Evolutionary conservation across 1,140 invertebrate species (phyloP).

Genomic region (Cherax destructor): DNA sequence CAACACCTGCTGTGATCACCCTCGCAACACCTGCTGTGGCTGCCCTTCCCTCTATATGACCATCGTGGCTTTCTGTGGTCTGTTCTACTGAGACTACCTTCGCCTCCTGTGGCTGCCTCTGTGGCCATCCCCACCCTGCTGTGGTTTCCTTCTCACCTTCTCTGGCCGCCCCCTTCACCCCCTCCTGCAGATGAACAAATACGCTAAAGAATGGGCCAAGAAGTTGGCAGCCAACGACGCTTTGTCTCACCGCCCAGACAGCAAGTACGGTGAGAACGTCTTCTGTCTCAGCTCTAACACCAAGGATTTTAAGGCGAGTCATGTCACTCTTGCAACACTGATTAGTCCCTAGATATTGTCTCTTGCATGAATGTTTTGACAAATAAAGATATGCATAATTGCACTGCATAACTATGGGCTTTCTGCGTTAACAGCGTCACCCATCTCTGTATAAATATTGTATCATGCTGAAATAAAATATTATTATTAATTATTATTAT

Average conservation of each 20-base stretch:
- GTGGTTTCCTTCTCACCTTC: background rate
- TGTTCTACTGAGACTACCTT: background rate
- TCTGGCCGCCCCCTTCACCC: background rate
- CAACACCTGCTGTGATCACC: background rate
- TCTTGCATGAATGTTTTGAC: no score
- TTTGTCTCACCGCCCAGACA: conserved; percentile 82
- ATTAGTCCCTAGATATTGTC: no score
- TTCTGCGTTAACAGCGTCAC: no score
- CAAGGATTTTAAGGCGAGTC: conserved; percentile 48
- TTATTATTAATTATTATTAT: no score
- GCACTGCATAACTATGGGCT: no score
- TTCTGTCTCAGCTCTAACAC: conserved; percentile 78
- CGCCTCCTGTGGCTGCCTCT: background rate
- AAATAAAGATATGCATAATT: no score
- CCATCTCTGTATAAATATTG: no score
- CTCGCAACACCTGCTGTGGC: background rate
- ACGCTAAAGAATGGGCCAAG: conserved; percentile 89
- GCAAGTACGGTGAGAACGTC: conserved; percentile 86
- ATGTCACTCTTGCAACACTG: background rate
- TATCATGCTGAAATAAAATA: no score
- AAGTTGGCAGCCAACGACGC: conserved; percentile 81
- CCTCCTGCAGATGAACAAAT: conserved; percentile 79
- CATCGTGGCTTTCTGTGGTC: background rate
- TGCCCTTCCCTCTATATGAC: background rate
- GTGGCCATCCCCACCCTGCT: background rate